Evolutionary conservation across 23 tunicate species (phyloP).

Genomic region (Ascidia mentula): DNA sequence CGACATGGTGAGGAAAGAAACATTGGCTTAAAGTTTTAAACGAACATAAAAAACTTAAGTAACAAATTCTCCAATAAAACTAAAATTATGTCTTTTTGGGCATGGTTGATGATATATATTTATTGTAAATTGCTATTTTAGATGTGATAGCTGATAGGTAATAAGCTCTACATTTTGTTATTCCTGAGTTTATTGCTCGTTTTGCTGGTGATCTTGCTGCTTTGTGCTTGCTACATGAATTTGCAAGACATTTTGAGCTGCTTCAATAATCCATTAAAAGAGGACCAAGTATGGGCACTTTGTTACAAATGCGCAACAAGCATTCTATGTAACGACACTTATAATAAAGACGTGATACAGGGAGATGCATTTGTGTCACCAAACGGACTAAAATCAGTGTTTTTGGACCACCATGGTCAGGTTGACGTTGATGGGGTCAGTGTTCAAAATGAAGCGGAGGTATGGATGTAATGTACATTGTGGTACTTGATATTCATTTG

Average conservation of each 20-base stretch:
- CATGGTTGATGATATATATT: no score
- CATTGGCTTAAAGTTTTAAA: no score
- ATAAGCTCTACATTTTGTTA: no score
- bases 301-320: neutral
- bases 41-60: no score
- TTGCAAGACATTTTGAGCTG: neutral
- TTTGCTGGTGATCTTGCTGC: no score
- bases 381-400: neutral
- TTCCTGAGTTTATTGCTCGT: no score
- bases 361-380: neutral
- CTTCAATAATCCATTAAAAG: neutral
- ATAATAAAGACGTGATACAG: neutral
- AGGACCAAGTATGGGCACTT: neutral
- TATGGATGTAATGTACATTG: neutral
- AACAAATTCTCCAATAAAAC: no score
- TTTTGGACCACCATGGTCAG: neutral
- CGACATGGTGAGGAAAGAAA: no score
- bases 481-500: neutral
- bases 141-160: no score
- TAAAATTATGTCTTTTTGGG: no score
- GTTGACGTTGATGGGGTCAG: neutral
- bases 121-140: no score
- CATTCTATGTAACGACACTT: neutral
- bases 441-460: conserved; percentile 3
- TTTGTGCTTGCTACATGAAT: no score